Conservation (phyloP, 30 jellyfish, hydroid and myxozoan genomes). For the Turritopsis dohrnii region DNA sequence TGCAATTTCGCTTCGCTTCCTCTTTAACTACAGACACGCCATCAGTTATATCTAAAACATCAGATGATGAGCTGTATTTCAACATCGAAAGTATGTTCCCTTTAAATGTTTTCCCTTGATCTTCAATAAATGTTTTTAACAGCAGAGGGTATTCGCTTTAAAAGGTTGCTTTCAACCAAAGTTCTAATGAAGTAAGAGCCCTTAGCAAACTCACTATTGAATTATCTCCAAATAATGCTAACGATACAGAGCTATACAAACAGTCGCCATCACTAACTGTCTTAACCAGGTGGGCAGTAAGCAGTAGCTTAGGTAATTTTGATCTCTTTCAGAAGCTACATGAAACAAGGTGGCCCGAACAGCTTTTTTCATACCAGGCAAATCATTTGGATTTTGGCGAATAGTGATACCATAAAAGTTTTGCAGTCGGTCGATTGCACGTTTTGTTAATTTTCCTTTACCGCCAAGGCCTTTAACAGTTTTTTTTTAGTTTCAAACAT, state of each 20-base stretch:
- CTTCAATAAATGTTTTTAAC: not conserved
- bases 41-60: not conserved
- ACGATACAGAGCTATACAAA: not conserved
- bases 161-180: no score
- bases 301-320: no score
- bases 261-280: not conserved
- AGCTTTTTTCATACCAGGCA: no score
- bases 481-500: no score
- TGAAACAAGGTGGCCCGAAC: no score
- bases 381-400: no score
- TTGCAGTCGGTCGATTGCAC: no score
- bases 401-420: no score
- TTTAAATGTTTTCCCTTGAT: not conserved
- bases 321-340: no score
- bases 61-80: not conserved
- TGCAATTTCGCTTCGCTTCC: slow-evolving; percentile 23
- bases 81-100: not conserved
- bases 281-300: no score
- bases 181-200: not conserved
- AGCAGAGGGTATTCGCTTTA: not conserved
- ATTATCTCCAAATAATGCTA: not conserved
- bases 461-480: no score
- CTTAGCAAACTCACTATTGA: not conserved
- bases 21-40: not conserved
- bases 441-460: no score